A percentile compares a stretch with the other conserved stretches of the same genome.
phyloP scores from a whole-genome alignment of 2,797 vertebrate species.

The Thalassophryne amazonica region DNA sequence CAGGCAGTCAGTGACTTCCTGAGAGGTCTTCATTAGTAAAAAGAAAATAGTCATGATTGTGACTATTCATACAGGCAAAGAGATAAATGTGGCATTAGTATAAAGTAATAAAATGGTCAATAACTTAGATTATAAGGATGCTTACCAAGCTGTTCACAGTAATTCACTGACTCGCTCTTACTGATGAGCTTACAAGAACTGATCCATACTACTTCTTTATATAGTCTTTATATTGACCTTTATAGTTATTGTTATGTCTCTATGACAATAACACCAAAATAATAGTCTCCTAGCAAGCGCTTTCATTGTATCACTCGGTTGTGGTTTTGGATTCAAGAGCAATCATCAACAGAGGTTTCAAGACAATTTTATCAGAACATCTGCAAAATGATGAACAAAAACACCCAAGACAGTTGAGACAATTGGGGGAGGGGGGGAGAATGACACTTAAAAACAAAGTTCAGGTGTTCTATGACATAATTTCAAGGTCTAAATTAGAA shows the following conservation, averaged over 20 bases:
- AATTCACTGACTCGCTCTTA: too few species aligned
- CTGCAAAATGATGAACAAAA: too few species aligned
- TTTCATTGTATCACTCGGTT: too few species aligned
- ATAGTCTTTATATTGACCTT: neutral
- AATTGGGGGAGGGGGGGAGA: too few species aligned
- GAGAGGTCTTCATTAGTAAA: neutral
- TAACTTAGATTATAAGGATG: neutral
- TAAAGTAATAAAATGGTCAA: neutral
- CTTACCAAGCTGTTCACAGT: neutral
- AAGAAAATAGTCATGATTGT: neutral
- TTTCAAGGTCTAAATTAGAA: too few species aligned
- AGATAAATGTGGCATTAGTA: neutral
- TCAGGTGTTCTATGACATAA: too few species aligned
- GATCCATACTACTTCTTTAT: neutral
- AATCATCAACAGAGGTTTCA: too few species aligned
- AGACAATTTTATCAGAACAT: too few species aligned
- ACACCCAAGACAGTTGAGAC: too few species aligned
- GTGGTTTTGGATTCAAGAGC: too few species aligned
- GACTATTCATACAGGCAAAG: neutral
- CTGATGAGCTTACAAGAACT: neutral
- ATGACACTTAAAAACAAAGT: too few species aligned
- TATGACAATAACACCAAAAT: conserved; percentile 3
- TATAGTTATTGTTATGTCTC: neutral
- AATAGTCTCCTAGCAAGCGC: neutral
- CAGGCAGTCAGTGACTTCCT: too few species aligned